Base-by-base conservation (phyloP, 2,797 vertebrate genomes). In the Amblyopsis hoosieri region DNA sequence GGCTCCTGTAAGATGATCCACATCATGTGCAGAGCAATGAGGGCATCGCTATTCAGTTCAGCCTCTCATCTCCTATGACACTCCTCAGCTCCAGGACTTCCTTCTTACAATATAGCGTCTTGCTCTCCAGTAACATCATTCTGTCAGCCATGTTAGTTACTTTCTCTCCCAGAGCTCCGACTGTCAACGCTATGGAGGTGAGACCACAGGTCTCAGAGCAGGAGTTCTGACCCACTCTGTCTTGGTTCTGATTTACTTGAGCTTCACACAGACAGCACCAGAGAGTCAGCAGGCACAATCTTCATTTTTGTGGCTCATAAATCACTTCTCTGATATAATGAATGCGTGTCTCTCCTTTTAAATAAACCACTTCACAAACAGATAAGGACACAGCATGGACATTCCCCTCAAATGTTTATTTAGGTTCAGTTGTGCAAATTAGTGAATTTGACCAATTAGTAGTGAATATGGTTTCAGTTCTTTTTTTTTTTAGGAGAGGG, bases 71-170 rank as follows among this genome's bases (percentile, higher is more conserved):
- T 62, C 8, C 72, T 57, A 3, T 67, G 13, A 77, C 57, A 56
- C 67, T 84, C 45, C 15, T 71, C 23, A 84, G 66, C 55, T 76
- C 66, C 54, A 69, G n/a, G 13, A 81, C 55, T 6, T 81, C 64
- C 9, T 61, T 76, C 54, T 78, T 71, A 2, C 64, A 15, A 5
- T 57, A 63, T 71, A 56, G 66, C 61, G 81, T 12, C 33, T 54
- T 71, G 1, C 11, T 23, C 42, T 85, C 78, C 69, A 89, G 58
- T 33, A 67, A 52, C 1, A 45, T 13, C 6, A 82, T 23, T 64
- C 69, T 79, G 14, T 79, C 75, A 0, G 6, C 57, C 64, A 83
- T 69, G 66, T 58, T 64, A 51, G 54, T 2, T 2, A 81, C 48
- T 53, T 81, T 82, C 61, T 80, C 65, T 29, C 11, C 71, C 45